Evolutionary conservation across 2,888 invertebrate species (phyloP).

Genomic region (Teleogryllus oceanicus): DNA sequence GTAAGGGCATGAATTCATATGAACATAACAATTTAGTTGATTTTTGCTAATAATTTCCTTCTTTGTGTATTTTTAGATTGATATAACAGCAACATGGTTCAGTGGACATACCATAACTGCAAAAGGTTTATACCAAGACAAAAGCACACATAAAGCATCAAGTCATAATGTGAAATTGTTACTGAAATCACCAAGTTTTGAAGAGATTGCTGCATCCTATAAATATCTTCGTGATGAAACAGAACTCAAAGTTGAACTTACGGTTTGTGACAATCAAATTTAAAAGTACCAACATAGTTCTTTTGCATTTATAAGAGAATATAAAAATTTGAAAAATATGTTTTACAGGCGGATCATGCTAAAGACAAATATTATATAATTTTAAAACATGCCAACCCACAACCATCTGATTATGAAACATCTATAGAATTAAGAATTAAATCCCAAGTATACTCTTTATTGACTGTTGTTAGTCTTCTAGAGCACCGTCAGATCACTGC

Average conservation of each 20-base stretch:
- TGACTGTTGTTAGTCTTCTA: constrained; percentile 61
- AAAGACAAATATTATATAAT: constrained; percentile 64
- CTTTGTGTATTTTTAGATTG: constrained; percentile 53
- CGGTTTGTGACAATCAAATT: constrained; percentile 48
- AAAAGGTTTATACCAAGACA: constrained; percentile 71
- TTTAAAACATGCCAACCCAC: constrained; percentile 59
- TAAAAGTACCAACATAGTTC: constrained; percentile 20
- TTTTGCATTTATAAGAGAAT: neutral
- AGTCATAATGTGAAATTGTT: constrained; percentile 67
- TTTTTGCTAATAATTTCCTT: constrained; percentile 32
- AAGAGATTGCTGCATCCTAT: constrained; percentile 62
- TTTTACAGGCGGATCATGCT: constrained; percentile 58
- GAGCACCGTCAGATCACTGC: constrained; percentile 63
- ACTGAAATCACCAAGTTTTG: constrained; percentile 68
- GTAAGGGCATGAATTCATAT: constrained; percentile 49
- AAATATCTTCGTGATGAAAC: constrained; percentile 66
- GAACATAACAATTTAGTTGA: constrained; percentile 30
- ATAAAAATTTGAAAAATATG: constrained; percentile 30
- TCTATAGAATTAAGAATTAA: constrained; percentile 65
- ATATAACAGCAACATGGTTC: constrained; percentile 74
- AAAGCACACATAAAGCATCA: constrained; percentile 61
- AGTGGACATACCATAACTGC: constrained; percentile 69
- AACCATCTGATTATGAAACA: constrained; percentile 59
- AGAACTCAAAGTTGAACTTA: constrained; percentile 63
- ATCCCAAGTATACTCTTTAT: constrained; percentile 65